A percentile compares a stretch with the other conserved stretches of the same genome.
phyloP scores from a whole-genome alignment of 2,113 vertebrate genomes.

The human region GRCh38 chr9:34073001-34073500 shows the following conservation, averaged over 20 bases:
- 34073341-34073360: neutral
- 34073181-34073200: neutral
- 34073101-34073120: neutral
- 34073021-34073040: neutral
- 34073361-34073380: neutral
- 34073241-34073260: neutral
- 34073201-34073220: neutral
- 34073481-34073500: neutral
- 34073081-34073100: neutral
- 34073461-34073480: neutral
- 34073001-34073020: neutral
- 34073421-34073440: constrained; percentile 24
- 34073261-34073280: constrained; percentile 37
- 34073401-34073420: constrained; percentile 33
- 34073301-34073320: constrained; percentile 12
- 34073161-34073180: neutral
- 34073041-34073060: neutral
- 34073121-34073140: neutral
- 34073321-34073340: neutral
- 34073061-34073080: neutral
- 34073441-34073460: neutral
- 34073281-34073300: neutral
- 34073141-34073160: neutral
- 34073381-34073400: neutral
- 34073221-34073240: constrained; percentile 12